A percentile compares a stretch with the other conserved stretches of the same genome.
These are phyloP conservation scores for Thomomys bottae DNA, from an alignment of 2,113 vertebrate species.

Conservation along the genomic window DNA sequence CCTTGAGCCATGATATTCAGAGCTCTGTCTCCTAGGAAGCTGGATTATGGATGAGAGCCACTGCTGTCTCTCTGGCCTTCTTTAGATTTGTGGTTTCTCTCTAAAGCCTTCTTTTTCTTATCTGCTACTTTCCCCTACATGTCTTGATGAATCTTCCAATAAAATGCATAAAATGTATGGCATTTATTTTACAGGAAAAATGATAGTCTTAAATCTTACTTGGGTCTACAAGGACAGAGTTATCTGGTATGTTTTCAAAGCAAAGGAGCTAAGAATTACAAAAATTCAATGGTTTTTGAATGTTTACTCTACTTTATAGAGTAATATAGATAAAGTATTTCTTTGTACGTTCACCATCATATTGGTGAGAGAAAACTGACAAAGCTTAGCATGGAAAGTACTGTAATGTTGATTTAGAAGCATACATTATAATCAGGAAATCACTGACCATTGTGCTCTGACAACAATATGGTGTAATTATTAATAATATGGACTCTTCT, in stretches of 20 bases:
- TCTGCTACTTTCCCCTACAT: not conserved
- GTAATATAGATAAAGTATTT: not conserved
- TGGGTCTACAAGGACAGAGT: not conserved
- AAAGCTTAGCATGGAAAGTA: not conserved
- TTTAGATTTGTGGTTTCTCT: not conserved
- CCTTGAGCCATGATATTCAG: too few species aligned
- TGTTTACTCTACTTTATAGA: not conserved
- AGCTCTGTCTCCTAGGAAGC: too few species aligned
- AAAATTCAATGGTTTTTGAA: not conserved
- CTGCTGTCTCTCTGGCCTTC: too few species aligned
- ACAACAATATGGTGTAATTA: not conserved
- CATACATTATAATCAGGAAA: not conserved
- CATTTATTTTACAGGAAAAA: not conserved
- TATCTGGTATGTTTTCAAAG: not conserved
- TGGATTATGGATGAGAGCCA: too few species aligned
- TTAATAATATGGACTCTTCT: not conserved
- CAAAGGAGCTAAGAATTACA: not conserved
- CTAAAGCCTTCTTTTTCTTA: conserved; percentile 17
- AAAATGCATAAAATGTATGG: not conserved
- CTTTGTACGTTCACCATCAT: not conserved
- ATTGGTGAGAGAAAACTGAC: too few species aligned
- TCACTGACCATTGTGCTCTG: not conserved
- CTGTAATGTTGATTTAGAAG: not conserved
- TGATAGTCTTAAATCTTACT: conserved; percentile 7
- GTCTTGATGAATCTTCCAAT: not conserved